phyloP scores from a whole-genome alignment of 2,888 invertebrate species.

The Unio pictorum region DNA sequence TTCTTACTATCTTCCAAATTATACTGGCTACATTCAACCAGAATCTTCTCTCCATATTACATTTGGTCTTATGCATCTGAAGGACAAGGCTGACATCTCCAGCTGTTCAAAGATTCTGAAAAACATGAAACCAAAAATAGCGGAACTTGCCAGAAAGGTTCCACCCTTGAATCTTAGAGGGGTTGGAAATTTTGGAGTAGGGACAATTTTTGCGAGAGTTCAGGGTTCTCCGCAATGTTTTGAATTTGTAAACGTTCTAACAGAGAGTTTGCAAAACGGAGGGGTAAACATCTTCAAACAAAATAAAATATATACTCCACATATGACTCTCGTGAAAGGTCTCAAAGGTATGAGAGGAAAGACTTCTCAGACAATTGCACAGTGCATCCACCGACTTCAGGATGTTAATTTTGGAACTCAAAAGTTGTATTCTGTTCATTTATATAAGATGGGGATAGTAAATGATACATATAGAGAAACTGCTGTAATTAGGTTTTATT shows the following conservation, averaged over 20 bases:
- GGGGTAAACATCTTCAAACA: slow-evolving; percentile 67
- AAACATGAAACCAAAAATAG: slow-evolving; percentile 38
- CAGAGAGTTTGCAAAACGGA: slow-evolving; percentile 50
- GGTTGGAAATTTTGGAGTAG: slow-evolving; percentile 66
- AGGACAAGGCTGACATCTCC: slow-evolving; percentile 51
- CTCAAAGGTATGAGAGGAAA: no score
- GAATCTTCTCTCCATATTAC: slow-evolving; percentile 69
- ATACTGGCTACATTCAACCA: slow-evolving; percentile 62
- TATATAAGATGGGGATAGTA: no score
- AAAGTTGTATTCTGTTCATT: no score
- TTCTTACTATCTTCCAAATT: slow-evolving; percentile 59
- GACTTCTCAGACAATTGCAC: no score
- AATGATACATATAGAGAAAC: no score
- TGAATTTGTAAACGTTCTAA: slow-evolving; percentile 58
- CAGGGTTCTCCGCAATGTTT: slow-evolving; percentile 55
- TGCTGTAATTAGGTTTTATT: no score
- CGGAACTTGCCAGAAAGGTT: slow-evolving; percentile 30
- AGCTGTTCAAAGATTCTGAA: slow-evolving; percentile 48
- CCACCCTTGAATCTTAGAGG: slow-evolving; percentile 53
- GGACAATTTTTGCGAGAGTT: slow-evolving; percentile 69
- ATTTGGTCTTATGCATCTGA: slow-evolving; percentile 66
- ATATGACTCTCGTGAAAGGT: slow-evolving; percentile 59
- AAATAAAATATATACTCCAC: slow-evolving; percentile 69
- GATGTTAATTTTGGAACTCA: no score
- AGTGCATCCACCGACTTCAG: no score